Conservation (phyloP, 2,888 invertebrate species). For the Thysanoteuthis rhombus region DNA sequence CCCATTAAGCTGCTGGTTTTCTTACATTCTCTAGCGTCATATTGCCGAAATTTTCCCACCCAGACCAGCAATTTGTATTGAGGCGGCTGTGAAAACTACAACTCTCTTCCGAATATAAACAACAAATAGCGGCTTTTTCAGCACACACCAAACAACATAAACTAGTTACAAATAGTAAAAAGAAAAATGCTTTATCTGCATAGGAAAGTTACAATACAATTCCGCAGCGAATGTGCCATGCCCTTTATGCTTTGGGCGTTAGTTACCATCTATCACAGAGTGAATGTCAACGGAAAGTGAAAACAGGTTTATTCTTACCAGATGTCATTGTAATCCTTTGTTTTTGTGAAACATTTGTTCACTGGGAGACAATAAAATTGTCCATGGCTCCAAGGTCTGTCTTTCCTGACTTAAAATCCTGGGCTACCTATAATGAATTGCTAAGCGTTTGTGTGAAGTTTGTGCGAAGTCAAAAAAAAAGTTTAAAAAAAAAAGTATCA, state of each 20-base stretch:
- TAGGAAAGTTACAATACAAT: neutral
- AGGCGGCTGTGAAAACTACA: neutral
- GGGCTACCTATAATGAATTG: neutral
- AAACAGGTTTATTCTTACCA: neutral
- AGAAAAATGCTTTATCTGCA: neutral
- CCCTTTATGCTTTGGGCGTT: neutral
- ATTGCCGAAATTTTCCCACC: neutral
- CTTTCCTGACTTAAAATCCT: neutral
- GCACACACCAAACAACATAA: neutral
- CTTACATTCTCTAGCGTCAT: neutral
- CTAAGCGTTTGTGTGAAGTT: no score
- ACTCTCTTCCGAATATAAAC: neutral
- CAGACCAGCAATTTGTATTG: neutral
- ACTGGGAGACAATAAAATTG: neutral
- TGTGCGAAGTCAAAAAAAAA: no score
- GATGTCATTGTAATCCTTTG: neutral
- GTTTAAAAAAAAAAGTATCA: no score
- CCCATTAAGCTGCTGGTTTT: neutral
- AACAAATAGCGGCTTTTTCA: neutral
- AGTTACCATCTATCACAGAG: neutral
- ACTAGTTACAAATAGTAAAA: neutral
- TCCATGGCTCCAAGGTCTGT: neutral
- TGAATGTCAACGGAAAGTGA: neutral
- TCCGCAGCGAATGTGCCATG: neutral
- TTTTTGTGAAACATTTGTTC: neutral